Evolutionary conservation across 2,797 vertebrate genomes (phyloP).

Genomic region (Notolepis coatsorum): DNA sequence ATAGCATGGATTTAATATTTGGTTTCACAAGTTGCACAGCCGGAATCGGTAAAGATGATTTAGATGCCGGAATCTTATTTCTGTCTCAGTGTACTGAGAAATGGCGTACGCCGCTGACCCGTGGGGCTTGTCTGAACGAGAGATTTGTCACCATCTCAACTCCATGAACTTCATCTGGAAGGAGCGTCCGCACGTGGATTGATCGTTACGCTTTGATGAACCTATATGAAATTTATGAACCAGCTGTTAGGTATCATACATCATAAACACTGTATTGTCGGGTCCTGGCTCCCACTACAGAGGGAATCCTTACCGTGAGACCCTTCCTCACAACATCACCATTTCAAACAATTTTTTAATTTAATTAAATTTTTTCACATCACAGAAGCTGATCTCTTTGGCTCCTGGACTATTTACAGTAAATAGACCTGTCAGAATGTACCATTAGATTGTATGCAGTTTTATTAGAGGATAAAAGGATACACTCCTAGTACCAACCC

Average conservation of each 20-base stretch:
- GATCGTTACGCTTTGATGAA: slow-evolving; percentile 58
- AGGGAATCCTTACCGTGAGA: slow-evolving; percentile 22
- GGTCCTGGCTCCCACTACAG: slow-evolving; percentile 15
- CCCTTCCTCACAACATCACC: slow-evolving; percentile 13
- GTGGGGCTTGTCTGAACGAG: slow-evolving; percentile 23
- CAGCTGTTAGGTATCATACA: slow-evolving; percentile 37
- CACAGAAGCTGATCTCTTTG: slow-evolving; percentile 21
- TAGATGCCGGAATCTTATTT: slow-evolving; percentile 28
- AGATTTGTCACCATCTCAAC: slow-evolving; percentile 54
- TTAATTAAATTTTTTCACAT: slow-evolving; percentile 1
- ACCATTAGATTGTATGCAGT: too few relatives aligned
- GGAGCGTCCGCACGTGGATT: slow-evolving; percentile 27
- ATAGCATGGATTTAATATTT: slow-evolving; percentile 23
- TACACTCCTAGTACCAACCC: too few relatives aligned
- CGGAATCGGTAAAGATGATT: slow-evolving; percentile 39
- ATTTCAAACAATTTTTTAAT: slow-evolving; percentile 23
- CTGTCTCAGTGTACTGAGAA: slow-evolving; percentile 36
- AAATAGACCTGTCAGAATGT: too few relatives aligned
- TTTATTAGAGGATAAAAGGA: too few relatives aligned
- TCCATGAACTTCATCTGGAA: slow-evolving; percentile 48
- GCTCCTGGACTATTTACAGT: slow-evolving; percentile 9
- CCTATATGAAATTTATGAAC: slow-evolving; percentile 56
- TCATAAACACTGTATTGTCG: slow-evolving; percentile 27
- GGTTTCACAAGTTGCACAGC: slow-evolving; percentile 22
- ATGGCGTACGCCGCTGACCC: slow-evolving; percentile 39